Evolutionary conservation across 2,113 vertebrate species (phyloP), one percentile per base, ranked within the genome.

Genomic region (Petroica traversi): DNA sequence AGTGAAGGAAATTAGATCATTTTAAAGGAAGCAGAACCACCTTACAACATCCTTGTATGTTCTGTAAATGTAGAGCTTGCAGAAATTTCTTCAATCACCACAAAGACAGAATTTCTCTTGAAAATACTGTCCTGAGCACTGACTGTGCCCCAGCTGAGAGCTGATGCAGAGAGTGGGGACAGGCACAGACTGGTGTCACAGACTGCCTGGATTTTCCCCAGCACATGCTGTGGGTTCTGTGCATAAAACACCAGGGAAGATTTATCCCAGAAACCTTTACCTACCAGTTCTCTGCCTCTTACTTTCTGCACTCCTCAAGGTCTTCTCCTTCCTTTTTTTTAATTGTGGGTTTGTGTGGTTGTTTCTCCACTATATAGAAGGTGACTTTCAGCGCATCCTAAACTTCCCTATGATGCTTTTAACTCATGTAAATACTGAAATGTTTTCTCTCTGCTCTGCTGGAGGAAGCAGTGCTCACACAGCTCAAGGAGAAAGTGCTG

Each of bases 151-250:
- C 20, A 19, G 24, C 45, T 6, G 36, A 34, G 76, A 36, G 59
- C 9, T 54, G 62, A 1, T 43, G 24, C 38, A 25, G 43, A 0
- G 5, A 4, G 67, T 31, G 62, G 38, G 45, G 26, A 26, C 55
- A 6, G 1, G 26, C 40, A 29, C 29, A 3, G 28, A 3, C 20
- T 40, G 14, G 2, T 3, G 12, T 1, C 51, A 20, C 5, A 11
- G 11, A 1, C 28, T 11, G 31, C n/a, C 38, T 54, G 22, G 5
- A 3, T 61, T n/a, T 29, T 28, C 40, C 46, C 38, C 41, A 43
- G 54, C 40, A 16, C 5, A 2, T 25, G 9, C 55, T 12, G 0
- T 15, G 23, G 12, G 19, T 43, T 55, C n/a, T 31, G 51, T 40
- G 28, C 24, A 8, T 12, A 12, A 23, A 55, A 34, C 77, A 68